A percentile compares a stretch with the other conserved stretches of the same genome.
These are phyloP conservation scores for Macrophya annulata DNA, from an alignment of 2,888 invertebrate species.

Conservation along the genomic window DNA sequence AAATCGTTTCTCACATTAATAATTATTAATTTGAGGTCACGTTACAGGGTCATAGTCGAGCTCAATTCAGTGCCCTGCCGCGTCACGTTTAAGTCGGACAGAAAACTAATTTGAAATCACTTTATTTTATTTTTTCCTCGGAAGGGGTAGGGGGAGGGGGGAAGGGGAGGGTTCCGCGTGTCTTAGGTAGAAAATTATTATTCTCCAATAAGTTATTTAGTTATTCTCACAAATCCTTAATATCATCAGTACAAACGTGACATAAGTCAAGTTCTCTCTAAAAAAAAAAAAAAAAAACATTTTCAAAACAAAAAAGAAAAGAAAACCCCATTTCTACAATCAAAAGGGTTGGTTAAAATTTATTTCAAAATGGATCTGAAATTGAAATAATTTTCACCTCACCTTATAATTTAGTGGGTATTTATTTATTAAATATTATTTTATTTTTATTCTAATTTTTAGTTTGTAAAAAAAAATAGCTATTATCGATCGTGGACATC, in stretches of 20 bases:
- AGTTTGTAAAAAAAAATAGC: neutral
- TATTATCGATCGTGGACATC: neutral
- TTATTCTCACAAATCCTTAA: neutral
- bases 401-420: constrained; percentile 32
- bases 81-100: constrained; percentile 57
- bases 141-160: neutral
- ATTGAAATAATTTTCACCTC: constrained; percentile 78
- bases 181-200: constrained; percentile 13
- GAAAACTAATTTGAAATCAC: constrained; percentile 47
- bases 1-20: neutral
- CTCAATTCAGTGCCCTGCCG: constrained; percentile 64
- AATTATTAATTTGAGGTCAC: constrained; percentile 29
- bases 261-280: constrained; percentile 19
- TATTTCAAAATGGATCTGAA: constrained; percentile 79
- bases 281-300: neutral
- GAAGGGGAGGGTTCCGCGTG: neutral
- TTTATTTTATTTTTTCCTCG: neutral
- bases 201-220: neutral
- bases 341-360: constrained; percentile 73
- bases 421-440: neutral
- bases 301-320: neutral
- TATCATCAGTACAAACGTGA: constrained; percentile 24
- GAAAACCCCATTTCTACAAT: neutral
- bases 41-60: constrained; percentile 23
- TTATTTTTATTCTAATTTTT: neutral